Evolutionary conservation across 2,797 vertebrate species (phyloP).

Genomic region (Xenopus petersii): DNA sequence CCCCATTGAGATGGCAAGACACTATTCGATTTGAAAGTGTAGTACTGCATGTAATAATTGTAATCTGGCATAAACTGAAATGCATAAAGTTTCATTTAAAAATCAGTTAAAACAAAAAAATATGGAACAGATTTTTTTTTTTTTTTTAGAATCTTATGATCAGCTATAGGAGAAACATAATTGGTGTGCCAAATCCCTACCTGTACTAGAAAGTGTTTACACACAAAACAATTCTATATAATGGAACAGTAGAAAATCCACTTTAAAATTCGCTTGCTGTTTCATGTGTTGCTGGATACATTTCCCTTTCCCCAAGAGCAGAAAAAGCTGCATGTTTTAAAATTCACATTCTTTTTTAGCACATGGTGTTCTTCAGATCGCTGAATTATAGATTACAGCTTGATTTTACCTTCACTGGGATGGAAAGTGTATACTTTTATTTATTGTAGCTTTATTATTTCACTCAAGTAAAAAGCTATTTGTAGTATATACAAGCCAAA

Average conservation of each 20-base stretch:
- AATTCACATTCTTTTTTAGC: slow-evolving; percentile 42
- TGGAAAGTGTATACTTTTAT: slow-evolving; percentile 28
- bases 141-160: too few species aligned
- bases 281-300: slow-evolving; percentile 28
- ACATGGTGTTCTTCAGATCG: slow-evolving; percentile 37
- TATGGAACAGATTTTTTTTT: too few species aligned
- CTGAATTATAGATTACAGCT: slow-evolving; percentile 46
- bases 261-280: slow-evolving; percentile 10
- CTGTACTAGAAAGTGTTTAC: not conserved
- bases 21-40: too few species aligned
- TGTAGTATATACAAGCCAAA: too few species aligned
- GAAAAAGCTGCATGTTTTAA: slow-evolving; percentile 27
- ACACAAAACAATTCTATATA: not conserved
- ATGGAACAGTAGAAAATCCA: not conserved
- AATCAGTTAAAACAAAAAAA: too few species aligned
- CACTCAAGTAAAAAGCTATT: not conserved
- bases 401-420: slow-evolving; percentile 21
- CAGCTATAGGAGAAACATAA: not conserved
- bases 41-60: too few species aligned
- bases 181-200: not conserved
- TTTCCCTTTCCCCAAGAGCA: slow-evolving; percentile 35
- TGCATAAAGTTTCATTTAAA: too few species aligned
- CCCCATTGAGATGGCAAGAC: too few species aligned
- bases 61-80: too few species aligned
- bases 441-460: slow-evolving; percentile 3